Percentiles rank a stretch among this genome's conserved stretches.
phyloP scores from a whole-genome alignment of 37 sponge, comb jelly and placozoan genomes.

The Halisarca cf. caerulea region DNA sequence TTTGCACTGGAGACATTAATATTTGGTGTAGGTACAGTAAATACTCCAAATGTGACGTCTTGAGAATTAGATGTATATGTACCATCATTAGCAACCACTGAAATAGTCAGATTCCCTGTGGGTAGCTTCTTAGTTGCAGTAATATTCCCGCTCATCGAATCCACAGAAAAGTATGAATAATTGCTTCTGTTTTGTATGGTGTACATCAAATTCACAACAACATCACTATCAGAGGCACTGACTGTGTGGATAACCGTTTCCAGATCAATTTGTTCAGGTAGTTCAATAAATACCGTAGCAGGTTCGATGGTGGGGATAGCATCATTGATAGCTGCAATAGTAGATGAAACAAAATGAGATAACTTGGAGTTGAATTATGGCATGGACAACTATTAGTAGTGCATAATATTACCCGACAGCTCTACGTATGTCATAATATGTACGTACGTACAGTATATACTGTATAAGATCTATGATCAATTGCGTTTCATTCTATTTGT shows the following conservation, averaged over 20 bases:
- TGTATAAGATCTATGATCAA: too few species aligned
- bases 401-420: too few species aligned
- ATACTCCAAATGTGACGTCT: background rate
- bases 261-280: background rate
- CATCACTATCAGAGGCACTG: conserved; percentile 48
- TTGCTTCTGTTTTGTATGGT: background rate
- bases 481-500: too few species aligned
- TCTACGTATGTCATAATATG: too few species aligned
- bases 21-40: conserved; percentile 19
- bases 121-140: background rate
- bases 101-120: background rate
- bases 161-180: background rate
- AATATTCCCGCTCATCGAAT: background rate
- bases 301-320: conserved; percentile 27
- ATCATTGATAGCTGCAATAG: conserved; percentile 49
- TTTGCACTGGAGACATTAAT: background rate
- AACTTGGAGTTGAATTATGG: background rate
- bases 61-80: background rate
- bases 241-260: conserved; percentile 10
- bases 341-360: background rate
- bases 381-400: too few species aligned
- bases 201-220: conserved; percentile 30
- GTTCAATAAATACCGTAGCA: background rate
- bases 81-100: conserved; percentile 39
- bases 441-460: too few species aligned